These are phyloP conservation scores for Tetrapedia diversipes DNA, from an alignment of 2,888 invertebrate species.

Conservation along the genomic window DNA sequence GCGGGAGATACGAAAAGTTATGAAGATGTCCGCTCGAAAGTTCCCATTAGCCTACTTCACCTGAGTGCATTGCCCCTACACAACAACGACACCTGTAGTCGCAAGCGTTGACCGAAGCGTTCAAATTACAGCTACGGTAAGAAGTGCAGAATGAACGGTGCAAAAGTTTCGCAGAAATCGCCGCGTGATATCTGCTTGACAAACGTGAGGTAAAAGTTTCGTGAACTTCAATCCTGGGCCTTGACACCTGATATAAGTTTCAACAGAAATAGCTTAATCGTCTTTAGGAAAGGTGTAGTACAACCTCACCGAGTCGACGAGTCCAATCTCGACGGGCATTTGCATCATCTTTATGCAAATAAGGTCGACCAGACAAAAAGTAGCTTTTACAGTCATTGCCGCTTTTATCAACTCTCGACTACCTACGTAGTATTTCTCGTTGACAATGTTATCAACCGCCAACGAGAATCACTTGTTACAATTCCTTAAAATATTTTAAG, in stretches of 20 bases:
- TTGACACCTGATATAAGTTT: too few species aligned
- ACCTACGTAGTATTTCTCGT: background rate
- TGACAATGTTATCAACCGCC: background rate
- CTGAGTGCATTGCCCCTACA: background rate
- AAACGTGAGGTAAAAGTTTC: background rate
- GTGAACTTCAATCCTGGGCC: too few species aligned
- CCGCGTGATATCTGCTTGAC: background rate
- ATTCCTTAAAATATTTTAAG: too few species aligned
- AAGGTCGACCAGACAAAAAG: slow-evolving; percentile 3
- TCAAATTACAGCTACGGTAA: background rate
- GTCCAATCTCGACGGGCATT: slow-evolving; percentile 5
- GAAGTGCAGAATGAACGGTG: background rate
- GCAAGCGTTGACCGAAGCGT: background rate
- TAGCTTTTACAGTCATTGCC: slow-evolving; percentile 5
- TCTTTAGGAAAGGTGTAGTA: background rate
- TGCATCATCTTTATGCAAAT: slow-evolving; percentile 17
- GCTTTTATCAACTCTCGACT: background rate
- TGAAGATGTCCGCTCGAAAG: slow-evolving; percentile 46
- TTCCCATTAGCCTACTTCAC: slow-evolving; percentile 52
- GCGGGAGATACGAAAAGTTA: slow-evolving; percentile 41
- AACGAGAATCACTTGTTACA: too few species aligned
- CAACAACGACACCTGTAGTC: slow-evolving; percentile 12
- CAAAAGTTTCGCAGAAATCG: background rate
- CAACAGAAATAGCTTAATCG: background rate
- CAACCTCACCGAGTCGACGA: background rate